Base-by-base conservation (phyloP, 2,888 invertebrate genomes). In the Meteorus colon region DNA sequence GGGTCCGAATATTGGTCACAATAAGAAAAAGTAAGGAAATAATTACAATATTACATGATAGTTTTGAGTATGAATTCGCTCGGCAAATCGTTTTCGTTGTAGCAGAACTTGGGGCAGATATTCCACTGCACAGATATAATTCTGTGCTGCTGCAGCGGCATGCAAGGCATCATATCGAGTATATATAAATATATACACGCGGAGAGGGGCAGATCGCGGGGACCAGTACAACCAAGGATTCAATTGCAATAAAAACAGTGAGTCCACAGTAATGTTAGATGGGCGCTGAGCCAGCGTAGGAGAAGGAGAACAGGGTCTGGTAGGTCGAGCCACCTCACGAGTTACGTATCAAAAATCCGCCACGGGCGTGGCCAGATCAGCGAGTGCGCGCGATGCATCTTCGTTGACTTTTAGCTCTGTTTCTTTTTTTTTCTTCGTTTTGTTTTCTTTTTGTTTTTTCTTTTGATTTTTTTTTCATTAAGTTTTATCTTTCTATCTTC, bases 261-360 rank as follows among this genome's bases (percentile, higher is more conserved):
- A 84, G 86, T 79, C 83, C 10, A 1, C 55, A 77, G 85, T 87
- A 87, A 88, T 88, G 85, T 87, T 83, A 83, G 86, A 83, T 75
- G 84, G 75, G 73, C 67, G 66, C 72, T 66, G 81, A 78, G 74
- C 74, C 41, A 67, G 62, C 67, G 76, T 78, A 73, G 80, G 80
- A 81, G 84, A 85, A 83, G 85, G 85, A 84, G 85, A 84, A 84
- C 81, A 76, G 80, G 83, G 81, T 82, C 85, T 87, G 88, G 89
- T 89, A 89, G 89, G 89, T 88, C 86, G 89, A 89, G 88, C 88
- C 87, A 89, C 88, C 84, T 87, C 88, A 89, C 89, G 88, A 88
- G 88, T 89, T 89, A 89, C 89, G 89, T 89, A 89, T 89, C 88
- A 87, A 87, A 88, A 89, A 89, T 89, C 87, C 86, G 87, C 88